Conservation (phyloP, 92 coral and sea anemone species). For the Epizoanthus illoricatus region DNA sequence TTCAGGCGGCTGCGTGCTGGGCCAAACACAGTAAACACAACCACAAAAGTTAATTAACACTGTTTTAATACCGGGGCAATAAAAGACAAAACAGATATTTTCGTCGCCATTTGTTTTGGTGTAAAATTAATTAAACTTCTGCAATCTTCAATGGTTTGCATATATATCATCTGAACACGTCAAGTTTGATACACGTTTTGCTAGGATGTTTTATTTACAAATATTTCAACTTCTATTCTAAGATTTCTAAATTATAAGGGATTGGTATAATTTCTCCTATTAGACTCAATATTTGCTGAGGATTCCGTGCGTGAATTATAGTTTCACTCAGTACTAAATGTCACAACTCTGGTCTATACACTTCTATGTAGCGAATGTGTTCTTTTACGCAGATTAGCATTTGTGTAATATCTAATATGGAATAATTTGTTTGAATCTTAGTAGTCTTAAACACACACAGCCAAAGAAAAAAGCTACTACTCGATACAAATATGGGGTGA, state of each 20-base stretch:
- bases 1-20: conserved; percentile 26
- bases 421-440: too few species aligned
- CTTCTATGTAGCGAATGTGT: too few species aligned
- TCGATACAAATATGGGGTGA: background rate
- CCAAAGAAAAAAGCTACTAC: background rate
- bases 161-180: background rate
- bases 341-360: too few species aligned
- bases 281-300: background rate
- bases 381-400: too few species aligned
- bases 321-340: background rate
- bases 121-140: conserved; percentile 20
- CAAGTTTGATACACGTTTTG: background rate
- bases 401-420: too few species aligned
- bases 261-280: background rate
- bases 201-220: background rate
- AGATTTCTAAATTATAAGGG: conserved; percentile 3
- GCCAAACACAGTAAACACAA: conserved; percentile 28
- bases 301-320: background rate
- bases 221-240: background rate
- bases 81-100: conserved; percentile 16
- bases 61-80: conserved; percentile 23
- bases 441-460: too few species aligned
- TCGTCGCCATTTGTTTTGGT: conserved; percentile 29
- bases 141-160: background rate
- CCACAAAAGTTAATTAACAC: conserved; percentile 48